Conservation (phyloP, 2,888 invertebrate genomes). For the Polydrusus pterygomalis region DNA sequence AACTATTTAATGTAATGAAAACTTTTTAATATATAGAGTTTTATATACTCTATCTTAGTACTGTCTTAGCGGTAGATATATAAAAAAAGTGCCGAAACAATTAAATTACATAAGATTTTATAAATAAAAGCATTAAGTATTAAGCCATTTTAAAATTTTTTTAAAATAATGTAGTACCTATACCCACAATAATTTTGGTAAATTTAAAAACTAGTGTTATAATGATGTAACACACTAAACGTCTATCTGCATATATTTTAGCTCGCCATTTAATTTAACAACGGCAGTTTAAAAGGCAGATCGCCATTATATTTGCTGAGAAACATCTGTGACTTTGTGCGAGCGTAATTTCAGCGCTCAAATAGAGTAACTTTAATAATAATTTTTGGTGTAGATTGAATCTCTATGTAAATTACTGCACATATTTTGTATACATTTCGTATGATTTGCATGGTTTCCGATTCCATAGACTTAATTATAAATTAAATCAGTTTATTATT, state of each 20-base stretch:
- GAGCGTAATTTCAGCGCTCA: background rate
- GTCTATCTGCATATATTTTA: background rate
- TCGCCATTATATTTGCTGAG: background rate
- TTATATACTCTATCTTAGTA: no score
- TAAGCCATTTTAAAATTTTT: no score
- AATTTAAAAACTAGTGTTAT: no score
- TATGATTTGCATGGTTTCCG: background rate
- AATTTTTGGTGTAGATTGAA: background rate
- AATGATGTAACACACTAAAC: background rate
- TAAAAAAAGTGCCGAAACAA: no score
- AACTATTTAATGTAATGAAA: background rate
- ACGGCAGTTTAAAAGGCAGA: background rate
- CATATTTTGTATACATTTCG: background rate
- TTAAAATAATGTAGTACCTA: no score
- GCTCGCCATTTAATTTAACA: background rate
- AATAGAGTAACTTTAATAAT: background rate
- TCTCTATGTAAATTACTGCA: background rate
- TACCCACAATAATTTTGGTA: no score
- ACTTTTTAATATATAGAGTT: slow-evolving; percentile 3
- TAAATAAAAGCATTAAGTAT: no score
- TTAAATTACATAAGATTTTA: no score
- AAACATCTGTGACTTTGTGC: slow-evolving; percentile 14
- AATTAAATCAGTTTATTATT: no score
- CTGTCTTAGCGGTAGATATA: no score
- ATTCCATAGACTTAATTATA: background rate